A percentile compares a stretch with the other conserved stretches of the same genome.
These are phyloP conservation scores for Tachuris rubrigastra DNA, from an alignment of 2,113 vertebrate genomes.

Conservation along the genomic window DNA sequence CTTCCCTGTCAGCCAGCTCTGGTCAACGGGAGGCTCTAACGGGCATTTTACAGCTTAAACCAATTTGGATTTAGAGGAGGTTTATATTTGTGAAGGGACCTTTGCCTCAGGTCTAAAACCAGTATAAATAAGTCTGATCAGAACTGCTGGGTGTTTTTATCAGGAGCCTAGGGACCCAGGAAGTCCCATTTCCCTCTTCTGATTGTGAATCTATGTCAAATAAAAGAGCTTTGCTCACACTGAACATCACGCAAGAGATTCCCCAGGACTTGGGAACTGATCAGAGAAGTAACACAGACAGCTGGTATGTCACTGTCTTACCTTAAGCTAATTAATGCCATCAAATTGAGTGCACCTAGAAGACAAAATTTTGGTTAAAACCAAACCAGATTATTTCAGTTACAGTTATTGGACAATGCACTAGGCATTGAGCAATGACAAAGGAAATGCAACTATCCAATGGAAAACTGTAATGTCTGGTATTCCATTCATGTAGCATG, in stretches of 20 bases:
- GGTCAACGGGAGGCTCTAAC: neutral
- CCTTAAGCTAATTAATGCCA: neutral
- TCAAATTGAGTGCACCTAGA: neutral
- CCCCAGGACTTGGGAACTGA: neutral
- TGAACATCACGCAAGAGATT: neutral
- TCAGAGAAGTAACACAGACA: neutral
- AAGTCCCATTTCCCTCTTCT: neutral
- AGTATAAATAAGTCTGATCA: neutral
- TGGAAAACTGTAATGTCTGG: neutral
- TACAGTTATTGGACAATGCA: accelerated
- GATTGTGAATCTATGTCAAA: neutral
- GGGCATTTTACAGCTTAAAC: neutral
- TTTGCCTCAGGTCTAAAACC: neutral
- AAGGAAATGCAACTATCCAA: neutral
- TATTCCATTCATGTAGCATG: neutral
- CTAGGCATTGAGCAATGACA: neutral
- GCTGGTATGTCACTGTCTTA: neutral
- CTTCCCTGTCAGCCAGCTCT: neutral
- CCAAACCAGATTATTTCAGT: neutral
- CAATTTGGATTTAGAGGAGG: neutral
- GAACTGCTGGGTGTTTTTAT: neutral
- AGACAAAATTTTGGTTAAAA: neutral
- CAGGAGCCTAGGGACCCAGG: neutral
- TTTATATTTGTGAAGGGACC: neutral
- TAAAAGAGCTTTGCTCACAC: neutral